Evolutionary conservation across 1,140 invertebrate species (phyloP), one percentile per base, ranked within the genome.

Genomic region (Micrasema longulum): DNA sequence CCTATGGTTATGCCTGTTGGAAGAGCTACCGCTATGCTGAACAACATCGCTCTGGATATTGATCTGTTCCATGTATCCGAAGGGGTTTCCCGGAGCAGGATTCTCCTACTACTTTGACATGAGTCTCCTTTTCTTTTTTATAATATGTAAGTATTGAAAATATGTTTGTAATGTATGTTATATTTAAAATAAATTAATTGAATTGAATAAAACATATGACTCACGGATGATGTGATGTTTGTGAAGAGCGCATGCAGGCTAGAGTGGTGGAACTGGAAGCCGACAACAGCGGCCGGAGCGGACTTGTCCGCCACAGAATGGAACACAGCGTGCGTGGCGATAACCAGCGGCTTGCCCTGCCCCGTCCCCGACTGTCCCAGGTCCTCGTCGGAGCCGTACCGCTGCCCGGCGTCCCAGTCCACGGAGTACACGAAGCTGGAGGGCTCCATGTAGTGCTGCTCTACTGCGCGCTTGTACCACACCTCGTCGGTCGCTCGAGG

Each of bases 401-500:
- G 18, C 9, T 71, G 57, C 5, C 71, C 71, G 1, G 68, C 71
- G 45, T 76, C 63, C 14, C 72, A 76, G 7, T 65, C 66, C 23
- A 76, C 91, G 0, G 93, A 93, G 80, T 94, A 97, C 0, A 97
- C 93, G 79, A 95, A 97, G 75, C 92, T 94, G 1, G 92, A 89
- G 0, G 90, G 88, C 57, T 94, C 89, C 23, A 93, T 83, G 77
- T 91, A 91, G 82, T 95, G 90, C 73, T 96, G 93, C 75, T 97
- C 95, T 0, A 98, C 95, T 0, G 96, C 96, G 52, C 96, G 87
- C 74, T 91, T 91, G 80, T 99, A 99, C 93, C 95, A 98, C 6
- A 95, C 87, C 80, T 97, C 95, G 79, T 98, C 95, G 45, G 95
- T 96, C 0, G 96, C 92, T 57, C 89, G 85, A 5, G 90, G 92